phyloP scores from a whole-genome alignment of 2,113 vertebrate species.

The Hippotragus niger region DNA sequence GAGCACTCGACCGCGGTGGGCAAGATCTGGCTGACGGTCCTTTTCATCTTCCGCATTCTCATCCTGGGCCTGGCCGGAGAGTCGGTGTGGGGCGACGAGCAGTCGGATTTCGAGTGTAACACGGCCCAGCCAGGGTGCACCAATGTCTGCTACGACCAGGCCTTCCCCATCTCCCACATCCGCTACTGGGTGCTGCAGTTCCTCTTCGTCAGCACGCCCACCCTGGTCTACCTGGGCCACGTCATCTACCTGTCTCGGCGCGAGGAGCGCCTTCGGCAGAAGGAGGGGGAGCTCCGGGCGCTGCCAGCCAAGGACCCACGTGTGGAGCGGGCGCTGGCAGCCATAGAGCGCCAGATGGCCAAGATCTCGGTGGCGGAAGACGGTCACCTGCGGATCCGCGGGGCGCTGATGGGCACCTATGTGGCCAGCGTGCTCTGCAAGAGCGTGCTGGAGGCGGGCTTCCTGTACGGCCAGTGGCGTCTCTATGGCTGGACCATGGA shows the following conservation, averaged over 20 bases:
- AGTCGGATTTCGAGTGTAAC: slow-evolving; percentile 93
- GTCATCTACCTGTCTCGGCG: slow-evolving; percentile 85
- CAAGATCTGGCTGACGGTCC: slow-evolving; percentile 95
- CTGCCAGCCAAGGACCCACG: slow-evolving; percentile 72
- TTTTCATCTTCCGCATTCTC: slow-evolving; percentile 97
- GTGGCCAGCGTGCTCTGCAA: slow-evolving; percentile 88
- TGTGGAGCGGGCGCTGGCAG: slow-evolving; percentile 60
- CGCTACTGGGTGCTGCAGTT: slow-evolving; percentile 98
- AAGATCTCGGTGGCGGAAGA: slow-evolving; percentile 79
- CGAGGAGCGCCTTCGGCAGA: slow-evolving; percentile 78
- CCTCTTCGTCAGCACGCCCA: slow-evolving; percentile 96
- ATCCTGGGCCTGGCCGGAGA: slow-evolving; percentile 92
- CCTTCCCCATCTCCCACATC: slow-evolving; percentile 97
- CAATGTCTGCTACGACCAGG: slow-evolving; percentile 92
- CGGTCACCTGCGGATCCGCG: slow-evolving; percentile 80
- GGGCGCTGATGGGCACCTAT: slow-evolving; percentile 90
- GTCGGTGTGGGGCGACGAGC: slow-evolving; percentile 97
- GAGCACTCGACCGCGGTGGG: slow-evolving; percentile 93
- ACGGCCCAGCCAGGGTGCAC: slow-evolving; percentile 93
- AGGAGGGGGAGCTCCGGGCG: slow-evolving; percentile 77
- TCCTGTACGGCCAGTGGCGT: slow-evolving; percentile 92
- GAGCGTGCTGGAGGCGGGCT: slow-evolving; percentile 89
- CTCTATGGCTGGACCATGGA: slow-evolving; percentile 91
- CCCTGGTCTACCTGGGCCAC: slow-evolving; percentile 93
- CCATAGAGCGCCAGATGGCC: slow-evolving; percentile 80